A percentile compares a stretch with the other conserved stretches of the same genome.
These are phyloP conservation scores for Drosophila lowei DNA, from an alignment of 1,140 invertebrate genomes.

Conservation along the genomic window DNA sequence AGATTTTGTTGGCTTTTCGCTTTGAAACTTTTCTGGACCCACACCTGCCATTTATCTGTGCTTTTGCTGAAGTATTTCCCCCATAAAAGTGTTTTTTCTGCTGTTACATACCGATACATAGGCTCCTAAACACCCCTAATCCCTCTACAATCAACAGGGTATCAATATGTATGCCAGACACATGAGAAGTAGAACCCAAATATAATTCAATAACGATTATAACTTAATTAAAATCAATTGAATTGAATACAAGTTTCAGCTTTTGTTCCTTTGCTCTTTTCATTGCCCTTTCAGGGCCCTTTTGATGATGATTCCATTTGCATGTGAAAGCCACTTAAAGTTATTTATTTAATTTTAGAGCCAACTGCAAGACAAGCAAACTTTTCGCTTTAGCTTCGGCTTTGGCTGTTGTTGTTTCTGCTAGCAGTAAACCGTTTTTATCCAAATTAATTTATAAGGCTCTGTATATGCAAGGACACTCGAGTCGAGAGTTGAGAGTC, in stretches of 20 bases:
- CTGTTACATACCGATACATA: too few relatives aligned
- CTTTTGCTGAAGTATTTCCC: too few relatives aligned
- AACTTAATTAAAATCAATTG: background rate
- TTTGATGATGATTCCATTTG: conserved; percentile 19
- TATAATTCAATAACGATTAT: too few relatives aligned
- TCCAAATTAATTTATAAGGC: conserved; percentile 73
- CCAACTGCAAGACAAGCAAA: background rate
- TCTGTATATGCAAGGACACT: conserved; percentile 51
- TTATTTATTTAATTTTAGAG: conserved; percentile 43
- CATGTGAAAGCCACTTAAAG: conserved; percentile 11
- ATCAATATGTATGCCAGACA: too few relatives aligned
- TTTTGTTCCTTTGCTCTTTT: background rate
- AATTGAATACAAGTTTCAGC: background rate
- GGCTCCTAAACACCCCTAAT: too few relatives aligned
- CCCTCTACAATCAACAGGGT: too few relatives aligned
- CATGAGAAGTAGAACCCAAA: too few relatives aligned
- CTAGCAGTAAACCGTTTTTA: conserved; percentile 63
- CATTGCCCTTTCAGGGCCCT: background rate
- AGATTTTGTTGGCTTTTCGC: too few relatives aligned
- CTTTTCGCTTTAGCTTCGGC: background rate
- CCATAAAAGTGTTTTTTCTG: too few relatives aligned
- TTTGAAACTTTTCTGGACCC: too few relatives aligned
- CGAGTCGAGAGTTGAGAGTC: background rate
- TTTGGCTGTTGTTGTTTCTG: conserved; percentile 1
- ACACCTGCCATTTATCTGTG: too few relatives aligned